Conservation (phyloP, 2,888 invertebrate genomes). For the Euproctis similis region DNA sequence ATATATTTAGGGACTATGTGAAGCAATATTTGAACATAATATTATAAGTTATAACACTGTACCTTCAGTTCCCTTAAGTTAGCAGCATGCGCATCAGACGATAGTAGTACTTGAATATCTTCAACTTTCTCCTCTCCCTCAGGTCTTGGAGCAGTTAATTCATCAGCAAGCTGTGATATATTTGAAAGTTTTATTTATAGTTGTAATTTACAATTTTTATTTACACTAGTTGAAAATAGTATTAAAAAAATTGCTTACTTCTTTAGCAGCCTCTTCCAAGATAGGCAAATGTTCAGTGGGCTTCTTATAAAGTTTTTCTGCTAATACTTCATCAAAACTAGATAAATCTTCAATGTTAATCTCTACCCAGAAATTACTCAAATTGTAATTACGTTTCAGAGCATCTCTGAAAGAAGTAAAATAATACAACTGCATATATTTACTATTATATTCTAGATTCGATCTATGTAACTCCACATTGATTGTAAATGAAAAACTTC, state of each 20-base stretch:
- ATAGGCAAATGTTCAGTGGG: constrained; percentile 95
- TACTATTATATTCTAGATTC: too few species aligned
- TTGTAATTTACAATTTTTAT: too few species aligned
- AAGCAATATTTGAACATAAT: too few species aligned
- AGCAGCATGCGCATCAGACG: constrained; percentile 88
- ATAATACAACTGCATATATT: background rate
- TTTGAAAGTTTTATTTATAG: too few species aligned
- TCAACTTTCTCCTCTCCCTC: constrained; percentile 92
- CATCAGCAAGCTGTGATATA: constrained; percentile 95
- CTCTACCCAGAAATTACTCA: constrained; percentile 91
- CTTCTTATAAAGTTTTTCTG: constrained; percentile 92
- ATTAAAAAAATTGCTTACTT: constrained; percentile 64
- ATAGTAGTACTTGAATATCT: constrained; percentile 93
- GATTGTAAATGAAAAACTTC: too few species aligned
- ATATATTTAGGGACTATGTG: too few species aligned
- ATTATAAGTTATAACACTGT: constrained; percentile 15
- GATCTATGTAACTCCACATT: too few species aligned
- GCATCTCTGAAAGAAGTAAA: constrained; percentile 91
- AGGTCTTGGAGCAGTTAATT: constrained; percentile 94
- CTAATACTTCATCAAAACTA: constrained; percentile 94
- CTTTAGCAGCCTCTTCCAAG: constrained; percentile 97
- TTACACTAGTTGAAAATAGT: background rate
- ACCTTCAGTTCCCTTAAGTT: constrained; percentile 91
- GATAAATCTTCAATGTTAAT: constrained; percentile 95
- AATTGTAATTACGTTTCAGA: constrained; percentile 93